Evolutionary conservation across 1,140 invertebrate species (phyloP), one percentile per base, ranked within the genome.

Genomic region (Agraylea sexmaculata): DNA sequence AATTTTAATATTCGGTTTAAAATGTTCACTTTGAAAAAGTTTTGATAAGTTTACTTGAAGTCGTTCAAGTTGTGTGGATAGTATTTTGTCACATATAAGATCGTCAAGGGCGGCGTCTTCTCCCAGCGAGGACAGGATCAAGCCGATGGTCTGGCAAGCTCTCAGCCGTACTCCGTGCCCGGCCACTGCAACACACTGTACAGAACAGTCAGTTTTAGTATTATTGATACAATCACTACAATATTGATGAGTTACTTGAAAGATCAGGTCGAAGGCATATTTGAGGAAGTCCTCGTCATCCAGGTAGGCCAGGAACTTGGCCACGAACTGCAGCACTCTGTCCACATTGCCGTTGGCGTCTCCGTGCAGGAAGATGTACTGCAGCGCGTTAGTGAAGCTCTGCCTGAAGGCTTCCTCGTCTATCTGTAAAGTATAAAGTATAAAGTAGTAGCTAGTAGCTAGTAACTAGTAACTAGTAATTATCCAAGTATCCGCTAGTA

Each of bases 21-120:
- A 10, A 34, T 18, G 6, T 31, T 11, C 6, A 16, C 16, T 34
- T 34, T 18, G 20, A 16, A 15, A 6, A 34, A 15, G 7, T 16
- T 11, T 34, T 8, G 16, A 15, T 34, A 11, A 34, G 8, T 18
- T 35, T 32, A 68, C 68, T 48, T 70, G 59, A 3, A 83, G 60
- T 22, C 80, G 55, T 18, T 77, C 69, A 6, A 79, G 64, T 80
- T 87, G 85, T 23, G 70, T 73, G 11, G 66, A 59, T 29, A 77
- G 72, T 21, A 88, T 77, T 42, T 72, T 72, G 46, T 84, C 77
- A 57, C 77, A 88, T 1, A 86, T 58, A 2, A 71, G 69, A 64
- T 87, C 82, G 51, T 86, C 82, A 3, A 90, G 68, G 2, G 73
- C 73, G 2, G 83, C 84, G 53, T 84, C 73, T 36, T 83, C 77